A percentile compares a stretch with the other conserved stretches of the same genome.
Conservation (phyloP, 2,888 invertebrate species). For the Bombylius major region DNA sequence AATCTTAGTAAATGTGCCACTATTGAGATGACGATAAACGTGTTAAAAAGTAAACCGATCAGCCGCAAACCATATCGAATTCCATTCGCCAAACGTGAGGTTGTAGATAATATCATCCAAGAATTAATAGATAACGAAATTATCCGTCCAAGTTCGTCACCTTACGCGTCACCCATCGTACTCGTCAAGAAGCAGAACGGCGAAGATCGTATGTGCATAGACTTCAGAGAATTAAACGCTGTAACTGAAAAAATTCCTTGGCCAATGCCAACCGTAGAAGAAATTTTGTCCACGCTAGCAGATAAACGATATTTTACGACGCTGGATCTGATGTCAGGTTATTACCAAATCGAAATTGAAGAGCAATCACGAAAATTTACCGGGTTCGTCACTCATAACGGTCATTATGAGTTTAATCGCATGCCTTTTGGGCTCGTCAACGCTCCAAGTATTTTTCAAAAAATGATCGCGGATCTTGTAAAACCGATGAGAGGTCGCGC, state of each 20-base stretch:
- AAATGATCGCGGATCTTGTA: no score
- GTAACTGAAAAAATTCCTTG: constrained; percentile 7
- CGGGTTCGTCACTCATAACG: neutral
- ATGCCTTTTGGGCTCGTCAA: no score
- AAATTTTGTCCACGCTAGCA: constrained; percentile 6
- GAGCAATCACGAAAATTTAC: constrained; percentile 13
- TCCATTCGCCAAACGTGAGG: neutral
- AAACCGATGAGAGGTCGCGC: no score
- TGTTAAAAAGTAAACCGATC: neutral
- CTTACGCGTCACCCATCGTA: no score
- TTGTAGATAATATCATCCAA: neutral
- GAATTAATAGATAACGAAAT: neutral
- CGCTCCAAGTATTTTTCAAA: no score
- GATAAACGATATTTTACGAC: neutral
- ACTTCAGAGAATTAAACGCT: neutral
- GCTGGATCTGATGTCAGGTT: constrained; percentile 10
- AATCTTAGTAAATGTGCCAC: neutral
- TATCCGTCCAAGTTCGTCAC: no score
- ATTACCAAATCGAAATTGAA: constrained; percentile 14
- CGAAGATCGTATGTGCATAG: constrained; percentile 11
- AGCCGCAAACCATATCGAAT: neutral
- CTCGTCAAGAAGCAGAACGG: constrained; percentile 15
- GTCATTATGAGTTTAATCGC: no score
- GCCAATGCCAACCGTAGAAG: constrained; percentile 15
- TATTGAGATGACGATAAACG: no score